Percentiles rank a stretch among this genome's conserved stretches.
These are phyloP conservation scores for Pygocentrus nattereri DNA, from an alignment of 2,797 vertebrate species.

Conservation along the genomic window DNA sequence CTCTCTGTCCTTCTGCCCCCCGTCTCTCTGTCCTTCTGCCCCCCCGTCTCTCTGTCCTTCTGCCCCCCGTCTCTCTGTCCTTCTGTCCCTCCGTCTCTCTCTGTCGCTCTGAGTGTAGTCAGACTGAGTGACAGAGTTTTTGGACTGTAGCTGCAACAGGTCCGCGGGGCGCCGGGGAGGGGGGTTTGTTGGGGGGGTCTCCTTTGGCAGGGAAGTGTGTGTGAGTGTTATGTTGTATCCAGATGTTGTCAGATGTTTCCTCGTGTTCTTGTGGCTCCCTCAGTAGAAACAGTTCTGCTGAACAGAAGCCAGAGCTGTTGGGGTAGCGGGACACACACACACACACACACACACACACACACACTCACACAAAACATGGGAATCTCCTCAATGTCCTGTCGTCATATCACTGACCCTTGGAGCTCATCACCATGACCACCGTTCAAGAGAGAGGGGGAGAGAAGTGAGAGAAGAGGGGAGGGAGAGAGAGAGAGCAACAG, in stretches of 20 bases:
- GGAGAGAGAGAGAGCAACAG: too few relatives aligned
- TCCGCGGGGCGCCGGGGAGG: too few relatives aligned
- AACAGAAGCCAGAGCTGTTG: slow-evolving; percentile 62
- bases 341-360: too few relatives aligned
- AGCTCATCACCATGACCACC: background rate
- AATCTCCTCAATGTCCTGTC: slow-evolving; percentile 5
- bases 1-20: too few relatives aligned
- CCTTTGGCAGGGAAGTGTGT: too few relatives aligned
- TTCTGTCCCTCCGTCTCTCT: too few relatives aligned
- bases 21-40: too few relatives aligned
- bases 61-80: too few relatives aligned
- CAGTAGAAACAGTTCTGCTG: slow-evolving; percentile 4
- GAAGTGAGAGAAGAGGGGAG: background rate
- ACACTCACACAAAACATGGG: background rate
- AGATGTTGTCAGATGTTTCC: slow-evolving; percentile 68
- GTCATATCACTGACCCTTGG: background rate
- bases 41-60: too few relatives aligned
- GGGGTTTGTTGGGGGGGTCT: too few relatives aligned
- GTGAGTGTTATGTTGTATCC: slow-evolving; percentile 55
- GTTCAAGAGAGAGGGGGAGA: background rate
- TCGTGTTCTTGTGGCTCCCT: slow-evolving; percentile 56
- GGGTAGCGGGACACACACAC: background rate
- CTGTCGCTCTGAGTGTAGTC: background rate
- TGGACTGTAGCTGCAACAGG: too few relatives aligned
- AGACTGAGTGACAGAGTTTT: slow-evolving; percentile 1